Evolutionary conservation across 1,140 invertebrate genomes (phyloP).

Genomic region (Chymomyza costata): DNA sequence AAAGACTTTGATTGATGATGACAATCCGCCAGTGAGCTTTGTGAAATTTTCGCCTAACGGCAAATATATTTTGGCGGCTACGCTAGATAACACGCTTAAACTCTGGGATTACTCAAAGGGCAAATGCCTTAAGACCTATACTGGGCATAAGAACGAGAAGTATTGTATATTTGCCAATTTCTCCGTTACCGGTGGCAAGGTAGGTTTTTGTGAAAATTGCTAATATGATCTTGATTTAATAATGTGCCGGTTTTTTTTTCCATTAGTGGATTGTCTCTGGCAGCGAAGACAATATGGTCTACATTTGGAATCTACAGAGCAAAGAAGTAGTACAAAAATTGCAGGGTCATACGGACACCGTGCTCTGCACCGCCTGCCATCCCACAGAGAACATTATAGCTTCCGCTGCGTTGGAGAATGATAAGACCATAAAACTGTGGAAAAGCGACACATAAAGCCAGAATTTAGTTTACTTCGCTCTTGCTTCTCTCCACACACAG

Average conservation of each 20-base stretch:
- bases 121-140: conserved; percentile 98
- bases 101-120: conserved; percentile 99
- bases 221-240: neutral
- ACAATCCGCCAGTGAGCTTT: conserved; percentile 99
- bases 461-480: too few species aligned
- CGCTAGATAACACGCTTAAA: conserved; percentile 98
- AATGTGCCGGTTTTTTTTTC: neutral
- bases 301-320: conserved; percentile 99
- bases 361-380: conserved; percentile 98
- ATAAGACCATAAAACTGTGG: conserved; percentile 99
- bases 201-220: conserved; percentile 75
- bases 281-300: conserved; percentile 99
- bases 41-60: conserved; percentile 99
- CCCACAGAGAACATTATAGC: conserved; percentile 99
- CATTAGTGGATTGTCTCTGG: conserved; percentile 97
- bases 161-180: conserved; percentile 99
- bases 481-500: neutral
- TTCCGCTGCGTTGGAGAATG: conserved; percentile 97
- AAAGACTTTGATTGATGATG: conserved; percentile 96
- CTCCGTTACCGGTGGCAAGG: conserved; percentile 99
- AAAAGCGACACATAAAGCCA: conserved; percentile 95
- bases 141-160: conserved; percentile 99
- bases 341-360: conserved; percentile 97
- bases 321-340: conserved; percentile 99
- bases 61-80: conserved; percentile 99